Evolutionary conservation across 1,140 invertebrate genomes (phyloP), one percentile per base, ranked within the genome.

Genomic region (Melitaea cinxia): DNA sequence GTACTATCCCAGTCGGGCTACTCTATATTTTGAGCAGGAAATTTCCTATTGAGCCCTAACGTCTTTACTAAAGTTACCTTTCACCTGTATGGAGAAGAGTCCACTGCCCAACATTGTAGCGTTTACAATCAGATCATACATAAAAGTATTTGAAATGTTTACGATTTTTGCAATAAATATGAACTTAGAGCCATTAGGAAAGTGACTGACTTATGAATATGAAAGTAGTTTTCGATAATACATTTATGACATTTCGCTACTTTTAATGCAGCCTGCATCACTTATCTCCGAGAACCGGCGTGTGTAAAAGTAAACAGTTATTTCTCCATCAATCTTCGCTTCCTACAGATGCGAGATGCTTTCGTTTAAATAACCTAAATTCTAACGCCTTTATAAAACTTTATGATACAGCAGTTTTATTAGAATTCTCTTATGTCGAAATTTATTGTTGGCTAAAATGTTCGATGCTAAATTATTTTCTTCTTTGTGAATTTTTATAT

Each of bases 241-340:
- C n/a, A n/a, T n/a, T n/a, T 35, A 30, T 33, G 37, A 17, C 15
- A 42, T 42, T 14, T 17, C 37, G 7, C 15, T 42, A 14, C 37
- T 39, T 23, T 37, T 55, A 23, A 37, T 1, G 14, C 19, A 55
- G 10, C 14, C 37, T 55, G 53, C 53, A 55, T 37, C 33, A 55
- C 37, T 55, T 37, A 35, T 39, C 53, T 55, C 12, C 3, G 30
- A 21, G 17, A 33, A 55, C 33, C 21, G 30, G 30, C 33, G 53
- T 55, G 33, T 55, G 39, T 55, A 30, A 39, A 24, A 55, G 53
- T 55, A 55, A 55, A 55, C 53, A 55, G 53, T 39, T 55, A 55
- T 39, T 39, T 21, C 33, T 33, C 33, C 53, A 55, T 55, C 53
- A 55, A 55, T 55, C 53, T 55, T 55, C 53, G 33, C 53, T 55